Percentiles rank a stretch among this genome's conserved stretches.
These are phyloP conservation scores for Tubulanus polymorphus DNA, from an alignment of 2,888 invertebrate genomes.

Conservation along the genomic window DNA sequence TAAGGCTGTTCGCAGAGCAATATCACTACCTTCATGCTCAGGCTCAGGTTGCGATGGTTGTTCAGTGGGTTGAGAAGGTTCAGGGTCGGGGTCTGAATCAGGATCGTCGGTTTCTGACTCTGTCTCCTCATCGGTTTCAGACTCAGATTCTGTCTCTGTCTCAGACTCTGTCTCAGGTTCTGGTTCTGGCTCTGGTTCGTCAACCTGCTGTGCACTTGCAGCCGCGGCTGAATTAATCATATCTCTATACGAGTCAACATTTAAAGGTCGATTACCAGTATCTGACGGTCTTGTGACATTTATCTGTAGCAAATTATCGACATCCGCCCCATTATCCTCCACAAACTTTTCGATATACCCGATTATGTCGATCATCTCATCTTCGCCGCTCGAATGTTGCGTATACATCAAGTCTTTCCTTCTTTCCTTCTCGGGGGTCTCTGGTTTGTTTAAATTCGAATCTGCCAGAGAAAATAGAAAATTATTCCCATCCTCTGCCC, in stretches of 20 bases:
- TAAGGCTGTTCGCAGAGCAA: neutral
- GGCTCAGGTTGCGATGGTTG: neutral
- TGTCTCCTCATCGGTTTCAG: neutral
- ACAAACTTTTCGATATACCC: neutral
- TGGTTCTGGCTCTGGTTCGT: neutral
- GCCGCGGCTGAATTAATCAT: neutral
- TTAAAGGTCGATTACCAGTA: neutral
- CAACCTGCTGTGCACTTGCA: neutral
- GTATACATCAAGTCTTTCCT: constrained; percentile 1
- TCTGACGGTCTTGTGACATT: neutral
- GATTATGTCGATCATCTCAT: neutral
- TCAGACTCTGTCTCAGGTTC: neutral
- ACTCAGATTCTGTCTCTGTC: neutral
- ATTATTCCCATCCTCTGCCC: neutral
- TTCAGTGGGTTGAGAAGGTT: too few species aligned
- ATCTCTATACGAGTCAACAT: neutral
- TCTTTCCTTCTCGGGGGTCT: neutral
- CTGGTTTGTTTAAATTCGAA: neutral
- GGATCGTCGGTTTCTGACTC: neutral
- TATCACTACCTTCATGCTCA: neutral
- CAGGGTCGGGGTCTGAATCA: neutral
- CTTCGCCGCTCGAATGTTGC: neutral
- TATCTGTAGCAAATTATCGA: neutral
- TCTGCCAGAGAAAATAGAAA: neutral
- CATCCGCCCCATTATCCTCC: neutral